Base-by-base conservation (phyloP, 2,113 vertebrate species). In the Callipepla squamata region DNA sequence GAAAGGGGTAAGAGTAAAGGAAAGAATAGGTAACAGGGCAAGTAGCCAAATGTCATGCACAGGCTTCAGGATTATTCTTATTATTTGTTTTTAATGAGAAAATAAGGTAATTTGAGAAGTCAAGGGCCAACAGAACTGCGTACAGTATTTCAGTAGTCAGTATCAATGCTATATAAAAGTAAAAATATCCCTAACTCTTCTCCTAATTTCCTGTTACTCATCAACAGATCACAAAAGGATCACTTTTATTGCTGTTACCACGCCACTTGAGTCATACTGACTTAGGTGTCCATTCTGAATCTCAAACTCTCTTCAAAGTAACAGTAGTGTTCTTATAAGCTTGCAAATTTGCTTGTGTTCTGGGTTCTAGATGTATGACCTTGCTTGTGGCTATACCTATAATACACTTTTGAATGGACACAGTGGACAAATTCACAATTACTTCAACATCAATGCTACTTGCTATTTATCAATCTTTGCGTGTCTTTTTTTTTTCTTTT, bases 361-460 rank as follows among this genome's bases (percentile, higher is more conserved):
- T 38, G 55, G 32, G 5, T 69, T 69, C 62, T 53, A 92, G 30
- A 18, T 23, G 5, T 11, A 70, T 44, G 28, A 70, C 14, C 79
- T 82, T 32, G 36, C 32, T 85, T 19, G 12, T 19, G 26, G 25
- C 5, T 4, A 7, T 26, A 66, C 44, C 67, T 72, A 79, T 40
- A 78, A 7, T 6, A 69, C 5, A 66, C 30, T 77, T 92, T 22
- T 62, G n/a, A 77, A n/a, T 50, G 42, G 82, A 69, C 20, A 32
- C 5, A 66, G 19, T 38, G 74, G 94, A 62, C 25, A 58, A 44
- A 12, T 13, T 53, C 36, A 67, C 59, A 89, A 50, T 50, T 67
- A 59, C 1, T 0, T 8, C 3, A 1, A 22, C 48, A 58, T 62
- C 1, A 1, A 25, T 32, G 11, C 10, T 86, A 51, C 51, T 88